Conservation (phyloP, 2,113 vertebrate genomes). For the Cathartes aura region DNA sequence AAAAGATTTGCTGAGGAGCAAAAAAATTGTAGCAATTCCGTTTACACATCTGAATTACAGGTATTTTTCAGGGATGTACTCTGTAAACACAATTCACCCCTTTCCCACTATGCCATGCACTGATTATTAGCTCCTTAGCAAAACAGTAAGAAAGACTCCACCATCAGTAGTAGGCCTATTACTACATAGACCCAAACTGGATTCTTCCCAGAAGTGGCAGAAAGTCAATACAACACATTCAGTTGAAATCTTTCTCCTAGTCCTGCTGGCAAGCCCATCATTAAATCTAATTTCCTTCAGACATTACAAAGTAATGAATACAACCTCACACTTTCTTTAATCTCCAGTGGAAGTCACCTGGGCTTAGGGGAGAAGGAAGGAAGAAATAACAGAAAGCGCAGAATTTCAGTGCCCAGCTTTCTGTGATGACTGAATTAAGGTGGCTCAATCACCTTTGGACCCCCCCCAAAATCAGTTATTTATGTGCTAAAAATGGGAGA, state of each 20-base stretch:
- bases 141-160: background rate
- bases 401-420: background rate
- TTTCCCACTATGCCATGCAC: background rate
- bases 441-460: background rate
- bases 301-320: background rate
- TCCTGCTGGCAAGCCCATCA: conserved; percentile 11
- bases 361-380: background rate
- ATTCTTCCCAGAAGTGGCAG: background rate
- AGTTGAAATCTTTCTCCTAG: background rate
- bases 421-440: background rate
- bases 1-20: background rate
- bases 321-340: background rate
- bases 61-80: background rate
- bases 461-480: background rate
- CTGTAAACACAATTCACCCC: background rate
- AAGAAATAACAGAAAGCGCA: background rate
- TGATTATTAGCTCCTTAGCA: background rate
- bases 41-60: background rate
- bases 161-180: background rate
- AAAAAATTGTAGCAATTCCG: background rate
- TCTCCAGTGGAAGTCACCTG: background rate
- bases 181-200: background rate
- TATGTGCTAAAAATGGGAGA: background rate
- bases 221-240: background rate
- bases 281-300: conserved; percentile 26